Evolutionary conservation across 30 jellyfish, hydroid and myxozoan genomes (phyloP), one percentile per base, ranked within the genome.

Genomic region (Hydractinia symbiolongicarpus): DNA sequence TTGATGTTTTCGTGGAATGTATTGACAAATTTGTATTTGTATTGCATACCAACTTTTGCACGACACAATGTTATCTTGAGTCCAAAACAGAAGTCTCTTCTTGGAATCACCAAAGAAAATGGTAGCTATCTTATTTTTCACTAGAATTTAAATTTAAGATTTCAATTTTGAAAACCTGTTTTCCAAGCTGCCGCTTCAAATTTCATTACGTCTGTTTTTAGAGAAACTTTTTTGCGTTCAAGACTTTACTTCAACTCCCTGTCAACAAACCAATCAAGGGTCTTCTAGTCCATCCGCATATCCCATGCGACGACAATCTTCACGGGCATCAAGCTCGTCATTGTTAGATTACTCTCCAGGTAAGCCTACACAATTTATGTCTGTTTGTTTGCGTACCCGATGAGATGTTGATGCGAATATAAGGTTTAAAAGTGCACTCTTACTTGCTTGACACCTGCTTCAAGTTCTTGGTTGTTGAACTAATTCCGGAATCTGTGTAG

Each of bases 1-100:
- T 67, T 88, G 53, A 50, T 77, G 20, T 88, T 83, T 71, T 82
- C 78, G 7, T 83, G 93, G 90, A 88, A 88, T 78, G 56, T 86
- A 14, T 50, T 88, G 84, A 89, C 79, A n/a, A 88, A 88, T 64
- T 55, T 88, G n/a, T 88, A 77, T 64, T 56, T 82, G 54, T 88
- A 82, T 82, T 61, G 82, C 71, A 52, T 82, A 53, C 96, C 93
- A 50, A 72, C 84, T 20, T 54, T 82, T 61, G 52, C 64, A 14
- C 76, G 67, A 64, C 86, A 72, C 5, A 16, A 50, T 52, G 78
- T 88, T 64, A 84, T 54, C 1, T 55, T 88, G 61, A 88, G 86
- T 72, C 89, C 89, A 7, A 56, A 55, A 54, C 96, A 88, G 78
- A 78, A 88, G 66, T 57, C 44, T n/a, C 87, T 88, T 49, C 86